Evolutionary conservation across 2,113 vertebrate species (phyloP).

Genomic region (Morone chrysops): DNA sequence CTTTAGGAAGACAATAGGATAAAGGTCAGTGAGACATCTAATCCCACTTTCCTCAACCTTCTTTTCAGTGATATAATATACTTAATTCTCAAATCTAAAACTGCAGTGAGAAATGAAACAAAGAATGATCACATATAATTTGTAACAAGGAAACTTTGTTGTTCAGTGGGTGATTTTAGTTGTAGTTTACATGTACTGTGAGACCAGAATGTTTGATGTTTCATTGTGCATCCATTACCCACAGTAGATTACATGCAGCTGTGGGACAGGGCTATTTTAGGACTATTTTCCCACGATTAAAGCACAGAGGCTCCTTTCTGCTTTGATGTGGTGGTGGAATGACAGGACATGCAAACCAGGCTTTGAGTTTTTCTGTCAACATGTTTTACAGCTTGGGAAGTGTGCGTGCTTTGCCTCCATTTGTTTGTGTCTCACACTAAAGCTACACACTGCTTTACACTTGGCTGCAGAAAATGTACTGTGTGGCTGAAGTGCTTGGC

Average conservation of each 20-base stretch:
- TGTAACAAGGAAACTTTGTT: constrained; percentile 40
- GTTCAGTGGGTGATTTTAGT: constrained; percentile 12
- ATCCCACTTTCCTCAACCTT: not conserved
- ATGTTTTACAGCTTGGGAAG: constrained; percentile 66
- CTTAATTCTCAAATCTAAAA: not conserved
- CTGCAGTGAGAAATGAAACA: not conserved
- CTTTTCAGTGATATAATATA: not conserved
- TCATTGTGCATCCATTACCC: constrained; percentile 56
- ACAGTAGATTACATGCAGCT: constrained; percentile 72
- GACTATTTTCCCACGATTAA: constrained; percentile 71
- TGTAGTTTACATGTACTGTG: constrained; percentile 34
- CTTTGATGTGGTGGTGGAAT: constrained; percentile 71
- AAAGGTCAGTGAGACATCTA: not conserved
- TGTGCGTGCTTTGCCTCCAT: constrained; percentile 52
- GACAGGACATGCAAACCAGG: constrained; percentile 61
- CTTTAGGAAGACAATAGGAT: not conserved
- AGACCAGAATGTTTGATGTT: constrained; percentile 63
- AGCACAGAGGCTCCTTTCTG: constrained; percentile 45
- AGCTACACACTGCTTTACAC: constrained; percentile 6
- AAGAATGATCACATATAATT: constrained; percentile 22
- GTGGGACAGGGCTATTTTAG: constrained; percentile 68
- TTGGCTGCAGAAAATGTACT: not conserved
- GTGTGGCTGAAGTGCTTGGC: not conserved
- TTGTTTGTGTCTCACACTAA: constrained; percentile 41
- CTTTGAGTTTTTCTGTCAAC: constrained; percentile 62